phyloP scores from a whole-genome alignment of 2,113 vertebrate species.

The Haliaeetus leucogaster region DNA sequence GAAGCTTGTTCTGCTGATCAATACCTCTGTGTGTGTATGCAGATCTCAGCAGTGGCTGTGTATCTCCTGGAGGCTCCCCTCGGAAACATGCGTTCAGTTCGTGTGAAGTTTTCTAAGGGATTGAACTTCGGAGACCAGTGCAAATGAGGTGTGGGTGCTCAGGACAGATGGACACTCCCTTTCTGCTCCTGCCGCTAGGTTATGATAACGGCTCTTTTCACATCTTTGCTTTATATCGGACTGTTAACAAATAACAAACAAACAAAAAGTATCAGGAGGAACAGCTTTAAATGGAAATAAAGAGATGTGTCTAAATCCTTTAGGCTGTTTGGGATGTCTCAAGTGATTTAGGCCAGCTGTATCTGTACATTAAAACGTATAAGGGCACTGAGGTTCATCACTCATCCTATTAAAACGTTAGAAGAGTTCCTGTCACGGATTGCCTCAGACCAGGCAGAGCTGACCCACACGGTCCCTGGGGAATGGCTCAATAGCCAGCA shows the following conservation, averaged over 20 bases:
- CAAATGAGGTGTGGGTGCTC: background rate
- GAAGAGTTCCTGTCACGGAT: background rate
- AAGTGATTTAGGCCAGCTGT: slow-evolving; percentile 17
- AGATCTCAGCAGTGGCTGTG: background rate
- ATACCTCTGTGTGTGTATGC: background rate
- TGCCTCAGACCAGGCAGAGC: background rate
- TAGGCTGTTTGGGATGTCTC: slow-evolving; percentile 44
- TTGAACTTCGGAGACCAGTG: background rate
- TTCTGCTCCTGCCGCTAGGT: background rate
- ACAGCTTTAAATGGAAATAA: slow-evolving; percentile 56
- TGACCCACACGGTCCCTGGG: background rate
- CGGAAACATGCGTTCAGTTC: background rate
- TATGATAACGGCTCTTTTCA: background rate
- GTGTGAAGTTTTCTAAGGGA: background rate
- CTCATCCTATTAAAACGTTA: slow-evolving; percentile 47
- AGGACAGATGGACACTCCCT: background rate
- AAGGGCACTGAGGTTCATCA: slow-evolving; percentile 23
- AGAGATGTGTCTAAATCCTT: slow-evolving; percentile 46
- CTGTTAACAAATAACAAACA: background rate
- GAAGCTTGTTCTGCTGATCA: slow-evolving; percentile 10
- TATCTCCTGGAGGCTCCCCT: background rate
- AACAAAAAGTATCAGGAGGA: background rate
- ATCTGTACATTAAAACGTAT: slow-evolving; percentile 1
- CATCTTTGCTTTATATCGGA: background rate
- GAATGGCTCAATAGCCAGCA: background rate